Percentiles rank a stretch among this genome's conserved stretches.
phyloP scores from a whole-genome alignment of 2,113 vertebrate species.

The Formicarius rufipectus region DNA sequence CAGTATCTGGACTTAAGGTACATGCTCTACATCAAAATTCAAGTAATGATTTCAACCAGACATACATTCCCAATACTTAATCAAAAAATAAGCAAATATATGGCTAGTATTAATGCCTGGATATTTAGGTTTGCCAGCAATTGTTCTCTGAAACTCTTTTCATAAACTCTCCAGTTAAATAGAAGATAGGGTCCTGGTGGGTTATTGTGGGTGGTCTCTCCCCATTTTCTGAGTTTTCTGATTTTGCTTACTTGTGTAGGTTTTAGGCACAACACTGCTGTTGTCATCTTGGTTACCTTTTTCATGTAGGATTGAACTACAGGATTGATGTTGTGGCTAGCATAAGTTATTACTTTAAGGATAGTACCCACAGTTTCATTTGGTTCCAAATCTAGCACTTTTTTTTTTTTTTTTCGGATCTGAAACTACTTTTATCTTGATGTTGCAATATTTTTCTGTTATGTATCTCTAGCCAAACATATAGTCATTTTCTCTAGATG shows the following conservation, averaged over 20 bases:
- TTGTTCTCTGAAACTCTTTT: not conserved
- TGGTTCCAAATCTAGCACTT: not conserved
- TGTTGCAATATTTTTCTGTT: not conserved
- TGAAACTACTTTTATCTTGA: not conserved
- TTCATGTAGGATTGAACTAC: not conserved
- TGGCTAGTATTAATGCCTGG: not conserved
- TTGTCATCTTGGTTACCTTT: not conserved
- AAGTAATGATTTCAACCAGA: not conserved
- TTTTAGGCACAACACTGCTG: not conserved
- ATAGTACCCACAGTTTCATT: not conserved
- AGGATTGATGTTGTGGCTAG: not conserved
- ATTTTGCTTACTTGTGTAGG: not conserved
- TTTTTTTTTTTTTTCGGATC: not conserved
- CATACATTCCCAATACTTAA: not conserved
- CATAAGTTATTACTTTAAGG: not conserved
- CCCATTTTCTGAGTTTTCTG: rapidly evolving
- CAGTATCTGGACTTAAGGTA: not conserved
- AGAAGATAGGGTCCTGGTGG: not conserved
- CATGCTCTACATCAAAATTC: not conserved
- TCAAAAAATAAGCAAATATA: not conserved
- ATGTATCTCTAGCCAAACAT: not conserved
- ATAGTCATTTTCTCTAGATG: not conserved
- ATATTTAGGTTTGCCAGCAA: not conserved
- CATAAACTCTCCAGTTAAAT: not conserved
- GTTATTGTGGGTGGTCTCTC: not conserved